Evolutionary conservation across 2,888 invertebrate species (phyloP).

Genomic region (Villa cingulata): DNA sequence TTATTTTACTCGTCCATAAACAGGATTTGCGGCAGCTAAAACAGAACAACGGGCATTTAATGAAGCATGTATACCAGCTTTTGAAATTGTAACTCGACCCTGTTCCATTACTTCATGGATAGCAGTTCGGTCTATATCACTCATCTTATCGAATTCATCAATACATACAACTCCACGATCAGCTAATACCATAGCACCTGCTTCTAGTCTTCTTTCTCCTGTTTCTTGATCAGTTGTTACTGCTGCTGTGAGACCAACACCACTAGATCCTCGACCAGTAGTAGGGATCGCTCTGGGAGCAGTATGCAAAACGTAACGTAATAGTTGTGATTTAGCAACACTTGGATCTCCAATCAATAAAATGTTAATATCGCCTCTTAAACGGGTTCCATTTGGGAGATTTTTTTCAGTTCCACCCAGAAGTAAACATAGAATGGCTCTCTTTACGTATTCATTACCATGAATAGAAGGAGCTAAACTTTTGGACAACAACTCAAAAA

Average conservation of each 20-base stretch:
- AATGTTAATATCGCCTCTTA: slow-evolving; percentile 82
- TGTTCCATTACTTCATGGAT: slow-evolving; percentile 99
- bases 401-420: slow-evolving; percentile 93
- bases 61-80: slow-evolving; percentile 96
- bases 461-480: slow-evolving; percentile 97
- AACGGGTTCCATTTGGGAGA: slow-evolving; percentile 77
- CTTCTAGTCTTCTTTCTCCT: slow-evolving; percentile 76
- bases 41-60: slow-evolving; percentile 96
- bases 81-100: slow-evolving; percentile 92
- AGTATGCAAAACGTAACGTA: slow-evolving; percentile 85
- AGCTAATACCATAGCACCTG: slow-evolving; percentile 99
- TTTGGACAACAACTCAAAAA: slow-evolving; percentile 78
- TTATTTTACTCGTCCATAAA: slow-evolving; percentile 73
- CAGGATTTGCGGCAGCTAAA: slow-evolving; percentile 98
- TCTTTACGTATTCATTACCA: slow-evolving; percentile 92
- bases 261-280: slow-evolving; percentile 94
- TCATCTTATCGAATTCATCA: slow-evolving; percentile 98
- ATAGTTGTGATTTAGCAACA: slow-evolving; percentile 92
- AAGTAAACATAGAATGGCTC: slow-evolving; percentile 85
- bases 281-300: slow-evolving; percentile 95
- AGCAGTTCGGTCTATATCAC: slow-evolving; percentile 95
- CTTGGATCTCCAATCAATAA: slow-evolving; percentile 96
- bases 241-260: slow-evolving; percentile 96
- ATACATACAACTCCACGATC: slow-evolving; percentile 95
- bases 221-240: slow-evolving; percentile 94